Evolutionary conservation across 2,888 invertebrate species (phyloP), one percentile per base, ranked within the genome.

Genomic region (Argyresthia goedartella): DNA sequence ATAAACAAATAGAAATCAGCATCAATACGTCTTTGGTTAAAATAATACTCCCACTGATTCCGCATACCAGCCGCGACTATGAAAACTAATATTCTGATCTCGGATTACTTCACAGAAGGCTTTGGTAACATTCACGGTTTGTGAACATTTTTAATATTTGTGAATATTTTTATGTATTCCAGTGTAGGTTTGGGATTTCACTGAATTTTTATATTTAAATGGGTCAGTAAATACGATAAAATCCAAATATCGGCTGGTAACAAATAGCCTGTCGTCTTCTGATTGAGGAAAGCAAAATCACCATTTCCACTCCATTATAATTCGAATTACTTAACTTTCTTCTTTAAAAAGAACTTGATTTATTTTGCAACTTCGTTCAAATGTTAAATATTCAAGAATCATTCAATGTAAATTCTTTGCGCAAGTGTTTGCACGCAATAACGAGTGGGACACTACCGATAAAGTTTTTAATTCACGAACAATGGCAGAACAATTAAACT

Each of bases 1-100:
- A 67, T 76, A 73, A 72, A 68, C 67, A 71, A 76, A 75, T 75
- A 78, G 79, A 80, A 81, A 82, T 74, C 69, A 63, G 60, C 60
- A 66, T 65, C 71, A 71, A 70, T 63, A 69, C 65, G 71, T 62
- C 67, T 61, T 58, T 60, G 60, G 67, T 58, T 61, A 58, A 58
- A 9, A 36, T 62, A 25, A 25, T 56, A 61, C 58, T 59, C 63
- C 25, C 25, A 25, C 25, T 25, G 65, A 75, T 74, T 74, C 69
- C 65, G 72, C 68, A 69, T 69, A 64, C 57, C 54, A 57, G 64
- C 60, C 25, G 63, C 60, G 60, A 56, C 61, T 62, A 71, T 75
- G 79, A 71, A 76, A 81, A 73, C 60, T 62, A 72, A 79, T 80
- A 78, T 71, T 66, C 65, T 61, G 64, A 65, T 73, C 71, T 79